These are phyloP conservation scores for Paralichthys olivaceus DNA, from an alignment of 2,113 vertebrate species.

Conservation along the genomic window DNA sequence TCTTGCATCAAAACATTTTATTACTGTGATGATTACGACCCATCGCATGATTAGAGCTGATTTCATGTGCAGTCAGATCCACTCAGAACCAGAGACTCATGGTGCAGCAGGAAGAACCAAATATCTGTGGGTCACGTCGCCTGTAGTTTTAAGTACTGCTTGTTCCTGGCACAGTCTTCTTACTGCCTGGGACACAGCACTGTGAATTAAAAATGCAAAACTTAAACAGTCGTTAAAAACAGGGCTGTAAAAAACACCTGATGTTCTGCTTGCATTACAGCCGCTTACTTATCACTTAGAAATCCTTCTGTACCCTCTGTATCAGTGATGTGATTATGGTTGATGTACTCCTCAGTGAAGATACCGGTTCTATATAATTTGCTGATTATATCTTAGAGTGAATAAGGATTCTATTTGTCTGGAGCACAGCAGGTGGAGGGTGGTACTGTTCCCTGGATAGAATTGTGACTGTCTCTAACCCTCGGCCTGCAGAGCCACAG, in stretches of 20 bases:
- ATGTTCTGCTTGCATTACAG: conserved; percentile 74
- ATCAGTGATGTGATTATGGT: conserved; percentile 34
- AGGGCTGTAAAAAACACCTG: background rate
- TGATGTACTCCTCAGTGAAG: background rate
- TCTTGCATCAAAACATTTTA: background rate
- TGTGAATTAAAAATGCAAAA: conserved; percentile 16
- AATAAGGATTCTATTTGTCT: background rate
- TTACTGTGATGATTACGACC: background rate
- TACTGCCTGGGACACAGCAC: conserved; percentile 19
- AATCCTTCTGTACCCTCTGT: conserved; percentile 49
- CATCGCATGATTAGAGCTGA: background rate
- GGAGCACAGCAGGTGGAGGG: background rate
- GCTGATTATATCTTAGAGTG: background rate
- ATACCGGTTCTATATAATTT: background rate
- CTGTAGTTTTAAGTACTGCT: no score
- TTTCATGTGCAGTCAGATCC: no score
- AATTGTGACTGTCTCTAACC: conserved; percentile 28
- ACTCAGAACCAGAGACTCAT: no score
- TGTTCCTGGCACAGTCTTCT: no score
- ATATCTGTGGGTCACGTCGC: background rate
- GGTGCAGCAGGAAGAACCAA: background rate
- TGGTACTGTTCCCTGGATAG: conserved; percentile 14
- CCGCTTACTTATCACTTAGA: conserved; percentile 63
- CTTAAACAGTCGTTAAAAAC: background rate
- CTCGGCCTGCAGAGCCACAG: conserved; percentile 43